phyloP scores from a whole-genome alignment of 2,797 vertebrate species.

The Leontopithecus rosalia region DNA sequence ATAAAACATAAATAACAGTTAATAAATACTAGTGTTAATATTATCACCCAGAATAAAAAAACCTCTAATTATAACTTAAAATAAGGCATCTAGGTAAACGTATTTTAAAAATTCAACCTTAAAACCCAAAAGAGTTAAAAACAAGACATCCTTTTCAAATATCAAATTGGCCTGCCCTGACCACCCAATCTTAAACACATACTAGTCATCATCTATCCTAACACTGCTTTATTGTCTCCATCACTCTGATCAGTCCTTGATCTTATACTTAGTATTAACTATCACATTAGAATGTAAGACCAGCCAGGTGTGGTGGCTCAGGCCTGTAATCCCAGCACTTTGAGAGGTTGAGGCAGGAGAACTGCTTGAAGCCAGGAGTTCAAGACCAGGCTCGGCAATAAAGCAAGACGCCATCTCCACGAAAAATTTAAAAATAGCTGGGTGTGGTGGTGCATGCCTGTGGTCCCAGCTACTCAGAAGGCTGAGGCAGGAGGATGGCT shows the following conservation, averaged over 20 bases:
- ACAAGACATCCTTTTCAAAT: neutral
- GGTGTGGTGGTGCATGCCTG: neutral
- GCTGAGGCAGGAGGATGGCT: neutral
- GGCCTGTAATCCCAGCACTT: neutral
- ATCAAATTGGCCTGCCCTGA: neutral
- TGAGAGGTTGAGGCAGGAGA: neutral
- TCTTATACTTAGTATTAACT: neutral
- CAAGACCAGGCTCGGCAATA: neutral
- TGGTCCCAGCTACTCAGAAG: neutral
- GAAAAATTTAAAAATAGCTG: neutral
- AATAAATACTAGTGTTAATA: neutral
- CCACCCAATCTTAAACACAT: neutral
- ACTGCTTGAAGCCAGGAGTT: neutral
- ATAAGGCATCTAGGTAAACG: neutral
- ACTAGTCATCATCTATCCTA: neutral
- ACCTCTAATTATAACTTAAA: neutral
- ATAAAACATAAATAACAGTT: accelerated
- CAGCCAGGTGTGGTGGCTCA: neutral
- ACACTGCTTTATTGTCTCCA: neutral
- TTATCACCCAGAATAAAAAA: neutral
- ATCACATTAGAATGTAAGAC: neutral
- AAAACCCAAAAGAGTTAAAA: neutral
- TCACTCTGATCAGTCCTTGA: neutral
- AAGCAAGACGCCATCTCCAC: neutral
- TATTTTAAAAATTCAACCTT: neutral